phyloP scores from a whole-genome alignment of 2,888 invertebrate genomes.

The Gibbula magus region DNA sequence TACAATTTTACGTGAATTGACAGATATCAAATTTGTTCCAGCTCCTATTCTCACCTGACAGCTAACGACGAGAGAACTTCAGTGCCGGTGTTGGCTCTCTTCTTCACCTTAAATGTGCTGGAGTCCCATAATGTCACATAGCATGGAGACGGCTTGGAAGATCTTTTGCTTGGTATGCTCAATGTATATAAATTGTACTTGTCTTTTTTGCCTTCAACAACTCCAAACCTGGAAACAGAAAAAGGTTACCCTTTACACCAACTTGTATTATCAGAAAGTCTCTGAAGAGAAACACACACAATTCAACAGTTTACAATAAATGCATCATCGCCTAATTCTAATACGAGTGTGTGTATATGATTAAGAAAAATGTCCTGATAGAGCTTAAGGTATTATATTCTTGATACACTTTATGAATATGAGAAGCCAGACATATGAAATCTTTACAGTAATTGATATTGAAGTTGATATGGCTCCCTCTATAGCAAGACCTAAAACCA shows the following conservation, averaged over 20 bases:
- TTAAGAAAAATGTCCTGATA: no score
- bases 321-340: no score
- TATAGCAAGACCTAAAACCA: no score
- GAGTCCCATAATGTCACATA: constrained; percentile 88
- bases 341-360: no score
- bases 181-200: constrained; percentile 81
- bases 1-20: neutral
- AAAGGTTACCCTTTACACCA: neutral
- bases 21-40: neutral
- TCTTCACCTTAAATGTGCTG: constrained; percentile 79
- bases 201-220: constrained; percentile 82
- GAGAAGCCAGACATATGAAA: no score
- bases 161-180: constrained; percentile 86
- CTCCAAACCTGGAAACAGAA: constrained; percentile 76
- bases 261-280: no score
- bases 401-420: no score
- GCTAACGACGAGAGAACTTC: constrained; percentile 71
- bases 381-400: no score
- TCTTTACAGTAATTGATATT: no score
- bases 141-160: constrained; percentile 78
- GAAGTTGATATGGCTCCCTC: no score
- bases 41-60: constrained; percentile 69
- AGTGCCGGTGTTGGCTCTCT: constrained; percentile 78
- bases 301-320: no score
- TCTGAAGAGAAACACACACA: neutral